Conservation (phyloP, 2,797 vertebrate species). For the Anguilla megastoma region DNA sequence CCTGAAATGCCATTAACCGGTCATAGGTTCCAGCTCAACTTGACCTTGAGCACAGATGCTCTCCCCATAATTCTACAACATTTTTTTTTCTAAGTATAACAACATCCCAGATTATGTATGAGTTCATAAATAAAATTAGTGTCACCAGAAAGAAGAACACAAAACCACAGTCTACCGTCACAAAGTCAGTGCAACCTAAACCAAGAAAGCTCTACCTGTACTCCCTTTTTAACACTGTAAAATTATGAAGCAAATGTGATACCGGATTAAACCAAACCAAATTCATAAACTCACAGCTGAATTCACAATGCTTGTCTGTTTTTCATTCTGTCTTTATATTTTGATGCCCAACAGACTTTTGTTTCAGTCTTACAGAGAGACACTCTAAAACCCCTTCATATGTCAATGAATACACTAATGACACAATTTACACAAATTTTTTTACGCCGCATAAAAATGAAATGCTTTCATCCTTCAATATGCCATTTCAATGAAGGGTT, state of each 20-base stretch:
- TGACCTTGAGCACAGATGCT: slow-evolving; percentile 45
- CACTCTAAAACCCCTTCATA: slow-evolving; percentile 58
- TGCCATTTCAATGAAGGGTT: slow-evolving; percentile 38
- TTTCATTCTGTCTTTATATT: slow-evolving; percentile 44
- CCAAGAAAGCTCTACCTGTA: neutral
- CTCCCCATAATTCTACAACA: slow-evolving; percentile 14
- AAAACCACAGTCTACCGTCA: neutral
- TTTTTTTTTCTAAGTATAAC: slow-evolving; percentile 23
- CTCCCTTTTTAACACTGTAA: neutral
- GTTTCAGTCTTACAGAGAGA: slow-evolving; percentile 53
- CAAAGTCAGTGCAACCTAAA: neutral
- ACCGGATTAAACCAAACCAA: slow-evolving; percentile 44
- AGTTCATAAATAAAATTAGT: neutral
- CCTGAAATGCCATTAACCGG: slow-evolving; percentile 32
- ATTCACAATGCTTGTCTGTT: slow-evolving; percentile 60
- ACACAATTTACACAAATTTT: slow-evolving; percentile 62
- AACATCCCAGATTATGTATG: neutral
- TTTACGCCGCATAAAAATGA: slow-evolving; percentile 62
- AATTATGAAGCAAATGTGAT: neutral
- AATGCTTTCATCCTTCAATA: slow-evolving; percentile 68
- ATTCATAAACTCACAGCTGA: slow-evolving; percentile 64
- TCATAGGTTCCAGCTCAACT: neutral
- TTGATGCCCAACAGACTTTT: slow-evolving; percentile 56
- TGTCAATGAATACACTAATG: slow-evolving; percentile 67
- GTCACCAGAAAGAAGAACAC: neutral